These are phyloP conservation scores for Clarias batrachus DNA, from an alignment of 2,113 vertebrate species.

Conservation along the genomic window DNA sequence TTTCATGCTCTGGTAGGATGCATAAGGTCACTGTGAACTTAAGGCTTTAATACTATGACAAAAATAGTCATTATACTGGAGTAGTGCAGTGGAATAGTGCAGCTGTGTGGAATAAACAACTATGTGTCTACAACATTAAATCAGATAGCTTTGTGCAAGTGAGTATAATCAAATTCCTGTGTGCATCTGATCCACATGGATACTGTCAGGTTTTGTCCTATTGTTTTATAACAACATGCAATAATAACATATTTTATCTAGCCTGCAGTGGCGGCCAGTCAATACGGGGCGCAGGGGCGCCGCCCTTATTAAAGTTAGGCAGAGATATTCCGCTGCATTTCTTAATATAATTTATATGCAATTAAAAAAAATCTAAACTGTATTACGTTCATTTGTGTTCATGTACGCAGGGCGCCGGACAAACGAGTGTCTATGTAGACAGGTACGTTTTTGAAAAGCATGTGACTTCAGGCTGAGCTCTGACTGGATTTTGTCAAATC, in stretches of 20 bases:
- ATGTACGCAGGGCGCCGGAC: too few species aligned
- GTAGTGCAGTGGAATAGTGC: neutral
- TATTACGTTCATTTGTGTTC: too few species aligned
- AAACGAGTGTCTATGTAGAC: too few species aligned
- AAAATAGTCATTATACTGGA: conserved; percentile 19
- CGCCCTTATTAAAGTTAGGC: too few species aligned
- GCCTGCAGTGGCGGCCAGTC: too few species aligned
- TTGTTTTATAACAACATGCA: neutral
- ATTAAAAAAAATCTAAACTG: too few species aligned
- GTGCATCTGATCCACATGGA: neutral
- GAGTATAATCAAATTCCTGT: neutral
- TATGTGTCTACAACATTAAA: conserved; percentile 15
- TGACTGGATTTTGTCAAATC: too few species aligned
- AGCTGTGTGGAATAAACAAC: neutral
- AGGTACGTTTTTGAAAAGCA: too few species aligned
- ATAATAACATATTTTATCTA: neutral
- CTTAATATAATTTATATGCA: too few species aligned
- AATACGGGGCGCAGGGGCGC: too few species aligned
- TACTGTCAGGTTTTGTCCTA: neutral
- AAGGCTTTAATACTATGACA: neutral
- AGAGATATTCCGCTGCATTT: too few species aligned
- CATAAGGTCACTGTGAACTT: conserved; percentile 27
- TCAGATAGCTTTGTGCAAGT: conserved; percentile 19
- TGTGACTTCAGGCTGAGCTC: too few species aligned
- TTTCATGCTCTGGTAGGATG: conserved; percentile 2